A percentile compares a stretch with the other conserved stretches of the same genome.
Evolutionary conservation across 2,888 invertebrate genomes (phyloP).

Genomic region (Vanessa cardui): DNA sequence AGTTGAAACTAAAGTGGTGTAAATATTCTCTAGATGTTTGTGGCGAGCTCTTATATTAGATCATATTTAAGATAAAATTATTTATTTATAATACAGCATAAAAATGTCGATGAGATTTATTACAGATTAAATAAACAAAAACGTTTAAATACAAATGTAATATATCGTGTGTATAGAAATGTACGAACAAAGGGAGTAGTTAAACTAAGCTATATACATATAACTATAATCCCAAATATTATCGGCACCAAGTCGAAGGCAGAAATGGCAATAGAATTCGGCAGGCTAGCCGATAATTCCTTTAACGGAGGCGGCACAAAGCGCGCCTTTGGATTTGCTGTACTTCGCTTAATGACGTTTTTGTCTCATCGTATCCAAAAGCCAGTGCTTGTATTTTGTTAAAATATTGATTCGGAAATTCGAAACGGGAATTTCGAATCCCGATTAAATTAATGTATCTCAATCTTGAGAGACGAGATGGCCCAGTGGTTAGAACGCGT

Average conservation of each 20-base stretch:
- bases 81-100: not conserved
- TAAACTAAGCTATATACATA: constrained; percentile 12
- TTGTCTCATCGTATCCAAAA: constrained; percentile 43
- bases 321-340: constrained; percentile 45
- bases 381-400: constrained; percentile 46
- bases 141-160: too few species aligned
- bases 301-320: constrained; percentile 46
- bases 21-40: constrained; percentile 8
- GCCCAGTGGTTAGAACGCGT: too few species aligned
- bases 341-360: constrained; percentile 51
- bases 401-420: constrained; percentile 45
- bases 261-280: constrained; percentile 43
- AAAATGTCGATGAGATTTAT: not conserved
- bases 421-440: constrained; percentile 5
- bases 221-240: constrained; percentile 29
- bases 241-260: constrained; percentile 28
- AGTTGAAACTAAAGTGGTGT: constrained; percentile 39
- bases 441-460: not conserved
- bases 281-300: constrained; percentile 47
- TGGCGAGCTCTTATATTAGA: not conserved
- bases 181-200: constrained; percentile 5
- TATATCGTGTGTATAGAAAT: not conserved
- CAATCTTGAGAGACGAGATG: too few species aligned
- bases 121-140: too few species aligned
- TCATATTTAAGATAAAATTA: not conserved